Evolutionary conservation across 2,888 invertebrate genomes (phyloP).

Genomic region (Clitarchus hookeri): DNA sequence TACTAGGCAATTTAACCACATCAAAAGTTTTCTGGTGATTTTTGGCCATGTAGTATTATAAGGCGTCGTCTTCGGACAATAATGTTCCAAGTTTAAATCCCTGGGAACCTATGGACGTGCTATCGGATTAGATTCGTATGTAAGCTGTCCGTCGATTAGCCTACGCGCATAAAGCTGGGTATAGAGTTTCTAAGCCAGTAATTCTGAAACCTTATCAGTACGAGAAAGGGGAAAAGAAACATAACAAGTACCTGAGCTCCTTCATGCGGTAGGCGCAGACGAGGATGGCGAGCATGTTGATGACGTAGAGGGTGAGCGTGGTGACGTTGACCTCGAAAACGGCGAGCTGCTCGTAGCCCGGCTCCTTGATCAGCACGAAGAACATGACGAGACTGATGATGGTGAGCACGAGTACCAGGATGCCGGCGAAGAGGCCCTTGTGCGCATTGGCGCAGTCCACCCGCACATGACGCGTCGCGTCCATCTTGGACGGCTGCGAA

Average conservation of each 20-base stretch:
- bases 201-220: too few relatives aligned
- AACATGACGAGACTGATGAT: slow-evolving; percentile 57
- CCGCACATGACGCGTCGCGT: slow-evolving; percentile 61
- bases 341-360: slow-evolving; percentile 51
- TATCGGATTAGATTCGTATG: too few relatives aligned
- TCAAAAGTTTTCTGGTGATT: too few relatives aligned
- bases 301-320: slow-evolving; percentile 54
- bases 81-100: too few relatives aligned
- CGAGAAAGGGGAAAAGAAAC: too few relatives aligned
- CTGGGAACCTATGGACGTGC: too few relatives aligned
- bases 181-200: too few relatives aligned
- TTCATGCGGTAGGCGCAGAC: slow-evolving; percentile 54
- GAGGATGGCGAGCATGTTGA: slow-evolving; percentile 52
- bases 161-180: too few relatives aligned
- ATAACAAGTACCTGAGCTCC: slow-evolving; percentile 41
- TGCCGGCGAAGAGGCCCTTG: slow-evolving; percentile 58
- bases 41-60: too few relatives aligned
- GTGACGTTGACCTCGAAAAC: slow-evolving; percentile 62
- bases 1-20: too few relatives aligned
- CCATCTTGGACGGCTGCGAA: not conserved
- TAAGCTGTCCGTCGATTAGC: too few relatives aligned
- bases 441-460: slow-evolving; percentile 86
- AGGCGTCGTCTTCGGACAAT: too few relatives aligned
- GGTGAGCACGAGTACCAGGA: slow-evolving; percentile 54
- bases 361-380: slow-evolving; percentile 55